Percentiles rank a stretch among this genome's conserved stretches.
phyloP scores from a whole-genome alignment of 2,113 vertebrate species.

The Tonatia bakeri region DNA sequence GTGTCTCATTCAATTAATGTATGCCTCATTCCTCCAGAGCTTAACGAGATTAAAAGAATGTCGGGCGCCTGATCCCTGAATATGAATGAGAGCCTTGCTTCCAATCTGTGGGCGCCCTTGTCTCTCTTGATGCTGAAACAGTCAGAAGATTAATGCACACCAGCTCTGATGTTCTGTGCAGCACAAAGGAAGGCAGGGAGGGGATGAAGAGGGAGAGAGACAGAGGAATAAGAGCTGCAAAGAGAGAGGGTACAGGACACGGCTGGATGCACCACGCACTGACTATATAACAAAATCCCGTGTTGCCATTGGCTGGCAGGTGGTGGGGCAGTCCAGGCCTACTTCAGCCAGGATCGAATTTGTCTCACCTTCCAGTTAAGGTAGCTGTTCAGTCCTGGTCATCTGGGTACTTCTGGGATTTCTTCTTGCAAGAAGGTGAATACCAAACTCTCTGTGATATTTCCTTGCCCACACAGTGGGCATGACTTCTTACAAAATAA shows the following conservation, averaged over 20 bases:
- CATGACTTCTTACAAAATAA: neutral
- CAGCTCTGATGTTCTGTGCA: neutral
- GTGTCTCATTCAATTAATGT: conserved; percentile 43
- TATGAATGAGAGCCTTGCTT: conserved; percentile 4
- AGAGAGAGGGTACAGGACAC: neutral
- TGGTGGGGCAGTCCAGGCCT: too few relatives aligned
- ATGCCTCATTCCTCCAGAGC: conserved; percentile 24
- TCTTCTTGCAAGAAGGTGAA: neutral
- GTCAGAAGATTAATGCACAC: neutral
- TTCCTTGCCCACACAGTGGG: neutral
- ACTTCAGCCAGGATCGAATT: neutral
- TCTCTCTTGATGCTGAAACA: neutral
- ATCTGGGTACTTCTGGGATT: neutral
- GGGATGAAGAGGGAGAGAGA: neutral
- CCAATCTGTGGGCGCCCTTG: neutral
- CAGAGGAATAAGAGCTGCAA: neutral
- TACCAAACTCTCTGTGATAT: neutral
- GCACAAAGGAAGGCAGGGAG: too few relatives aligned
- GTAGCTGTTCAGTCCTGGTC: neutral
- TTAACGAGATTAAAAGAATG: conserved; percentile 42
- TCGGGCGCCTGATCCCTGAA: neutral
- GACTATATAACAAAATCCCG: neutral
- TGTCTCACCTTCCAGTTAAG: neutral
- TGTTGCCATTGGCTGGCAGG: neutral
- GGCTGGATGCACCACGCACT: rapidly evolving